These are phyloP conservation scores for Temnothorax unifasciatus DNA, from an alignment of 2,888 invertebrate species.

Conservation along the genomic window DNA sequence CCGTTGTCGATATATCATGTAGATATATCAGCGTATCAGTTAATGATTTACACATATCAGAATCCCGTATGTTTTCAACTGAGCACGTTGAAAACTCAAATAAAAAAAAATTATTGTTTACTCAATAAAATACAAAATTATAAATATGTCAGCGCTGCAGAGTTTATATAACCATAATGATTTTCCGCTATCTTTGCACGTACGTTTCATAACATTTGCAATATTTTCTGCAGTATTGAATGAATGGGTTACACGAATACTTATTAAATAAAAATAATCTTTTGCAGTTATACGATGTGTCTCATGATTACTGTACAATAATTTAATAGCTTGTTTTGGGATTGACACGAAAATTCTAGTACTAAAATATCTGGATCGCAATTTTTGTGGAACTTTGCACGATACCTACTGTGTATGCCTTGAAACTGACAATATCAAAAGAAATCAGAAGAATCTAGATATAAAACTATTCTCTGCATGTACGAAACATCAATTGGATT, in stretches of 20 bases:
- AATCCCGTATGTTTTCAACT: conserved; percentile 20
- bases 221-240: neutral
- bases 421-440: neutral
- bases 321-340: conserved; percentile 1
- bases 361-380: neutral
- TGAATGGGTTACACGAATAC: conserved; percentile 20
- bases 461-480: neutral
- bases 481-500: neutral
- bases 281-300: neutral
- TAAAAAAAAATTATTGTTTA: conserved; percentile 34
- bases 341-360: neutral
- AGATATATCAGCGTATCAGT: no score
- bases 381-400: neutral
- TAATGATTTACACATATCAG: conserved; percentile 36
- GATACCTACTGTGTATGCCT: neutral
- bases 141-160: conserved; percentile 33
- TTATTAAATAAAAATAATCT: conserved; percentile 29
- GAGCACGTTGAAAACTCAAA: conserved; percentile 33
- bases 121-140: conserved; percentile 35
- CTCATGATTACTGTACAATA: neutral
- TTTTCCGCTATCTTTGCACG: conserved; percentile 7
- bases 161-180: conserved; percentile 27
- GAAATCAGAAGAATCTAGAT: neutral
- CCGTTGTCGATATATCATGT: neutral
- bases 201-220: conserved; percentile 14